Conservation (phyloP, 2,797 vertebrate species). For the Rhodeus uyekii region DNA sequence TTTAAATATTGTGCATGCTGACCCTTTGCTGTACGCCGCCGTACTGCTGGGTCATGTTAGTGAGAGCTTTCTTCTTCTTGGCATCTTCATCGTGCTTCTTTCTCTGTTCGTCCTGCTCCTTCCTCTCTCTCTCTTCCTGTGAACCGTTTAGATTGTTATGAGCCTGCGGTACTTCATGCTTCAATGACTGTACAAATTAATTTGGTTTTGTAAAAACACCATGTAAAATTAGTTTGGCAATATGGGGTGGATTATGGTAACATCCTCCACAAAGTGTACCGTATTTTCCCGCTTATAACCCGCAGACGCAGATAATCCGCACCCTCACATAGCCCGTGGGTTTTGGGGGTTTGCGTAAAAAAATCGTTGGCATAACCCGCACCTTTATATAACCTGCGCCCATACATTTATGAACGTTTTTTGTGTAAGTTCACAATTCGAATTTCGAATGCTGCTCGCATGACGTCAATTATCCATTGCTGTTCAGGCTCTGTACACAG, state of each 20-base stretch:
- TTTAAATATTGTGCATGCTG: slow-evolving; percentile 32
- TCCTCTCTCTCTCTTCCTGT: slow-evolving; percentile 93
- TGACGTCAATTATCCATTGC: too few species aligned
- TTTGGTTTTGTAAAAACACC: background rate
- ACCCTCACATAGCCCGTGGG: too few species aligned
- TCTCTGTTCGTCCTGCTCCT: slow-evolving; percentile 89
- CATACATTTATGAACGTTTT: too few species aligned
- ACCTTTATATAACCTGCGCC: too few species aligned
- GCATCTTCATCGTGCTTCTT: slow-evolving; percentile 88
- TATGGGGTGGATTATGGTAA: background rate
- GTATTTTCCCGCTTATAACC: too few species aligned
- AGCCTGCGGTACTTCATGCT: background rate
- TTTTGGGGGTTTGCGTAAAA: too few species aligned
- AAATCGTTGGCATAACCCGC: too few species aligned
- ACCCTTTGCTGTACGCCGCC: slow-evolving; percentile 91
- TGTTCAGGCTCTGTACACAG: too few species aligned
- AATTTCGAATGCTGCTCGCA: too few species aligned
- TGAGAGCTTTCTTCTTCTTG: slow-evolving; percentile 97
- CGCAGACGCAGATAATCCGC: too few species aligned
- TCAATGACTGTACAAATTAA: background rate
- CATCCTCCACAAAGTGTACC: background rate
- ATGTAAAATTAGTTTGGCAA: background rate
- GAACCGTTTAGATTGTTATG: background rate
- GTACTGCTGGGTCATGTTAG: slow-evolving; percentile 90
- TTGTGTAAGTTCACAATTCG: too few species aligned